These are phyloP conservation scores for Onychostoma macrolepis DNA, from an alignment of 2,113 vertebrate genomes.

Conservation along the genomic window DNA sequence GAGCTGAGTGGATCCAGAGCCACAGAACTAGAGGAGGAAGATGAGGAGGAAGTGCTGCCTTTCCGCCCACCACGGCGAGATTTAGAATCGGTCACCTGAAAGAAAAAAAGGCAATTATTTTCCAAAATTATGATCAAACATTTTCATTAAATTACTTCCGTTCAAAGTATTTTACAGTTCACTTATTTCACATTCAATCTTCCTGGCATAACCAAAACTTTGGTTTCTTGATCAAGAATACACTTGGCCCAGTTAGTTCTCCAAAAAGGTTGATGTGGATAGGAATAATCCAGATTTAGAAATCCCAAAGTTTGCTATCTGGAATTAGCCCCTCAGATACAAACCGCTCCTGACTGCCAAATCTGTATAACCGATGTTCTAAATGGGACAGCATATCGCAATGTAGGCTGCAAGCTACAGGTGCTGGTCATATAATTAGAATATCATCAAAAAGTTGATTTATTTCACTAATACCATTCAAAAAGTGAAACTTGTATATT, in stretches of 20 bases:
- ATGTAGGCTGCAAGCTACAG: too few species aligned
- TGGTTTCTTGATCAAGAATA: not conserved
- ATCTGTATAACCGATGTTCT: not conserved
- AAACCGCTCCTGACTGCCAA: not conserved
- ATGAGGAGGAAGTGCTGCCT: conserved; percentile 93
- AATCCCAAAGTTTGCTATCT: not conserved
- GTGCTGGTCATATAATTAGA: too few species aligned
- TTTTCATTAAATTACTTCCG: not conserved
- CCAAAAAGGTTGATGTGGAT: not conserved
- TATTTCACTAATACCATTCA: too few species aligned
- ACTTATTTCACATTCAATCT: not conserved
- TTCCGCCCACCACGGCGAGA: conserved; percentile 85
- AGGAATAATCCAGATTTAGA: not conserved
- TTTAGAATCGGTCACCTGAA: conserved; percentile 91
- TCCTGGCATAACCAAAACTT: not conserved
- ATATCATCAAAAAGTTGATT: too few species aligned
- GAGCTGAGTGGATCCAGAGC: conserved; percentile 89
- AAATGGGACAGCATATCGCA: too few species aligned
- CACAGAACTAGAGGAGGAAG: conserved; percentile 87
- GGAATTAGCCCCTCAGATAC: too few species aligned
- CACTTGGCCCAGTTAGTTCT: not conserved
- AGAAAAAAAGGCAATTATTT: not conserved
- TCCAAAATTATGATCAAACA: not conserved
- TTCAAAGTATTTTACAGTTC: not conserved
- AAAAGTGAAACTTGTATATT: too few species aligned